These are phyloP conservation scores for Acanthopleura granulata DNA, from an alignment of 2,888 invertebrate species.

Conservation along the genomic window DNA sequence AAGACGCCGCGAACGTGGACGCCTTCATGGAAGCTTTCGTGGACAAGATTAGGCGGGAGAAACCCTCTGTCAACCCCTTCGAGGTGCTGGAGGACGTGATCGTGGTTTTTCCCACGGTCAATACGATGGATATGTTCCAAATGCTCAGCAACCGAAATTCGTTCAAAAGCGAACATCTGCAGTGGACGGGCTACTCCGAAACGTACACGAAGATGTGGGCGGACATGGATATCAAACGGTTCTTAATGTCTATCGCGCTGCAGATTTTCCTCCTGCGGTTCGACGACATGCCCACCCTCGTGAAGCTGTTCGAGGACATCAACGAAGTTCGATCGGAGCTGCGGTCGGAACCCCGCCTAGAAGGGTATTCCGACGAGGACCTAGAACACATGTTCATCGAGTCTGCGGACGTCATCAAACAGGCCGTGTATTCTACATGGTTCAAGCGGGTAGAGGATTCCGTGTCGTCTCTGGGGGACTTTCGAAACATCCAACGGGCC, in stretches of 20 bases:
- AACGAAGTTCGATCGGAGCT: neutral
- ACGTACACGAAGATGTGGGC: neutral
- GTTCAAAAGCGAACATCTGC: constrained; percentile 1
- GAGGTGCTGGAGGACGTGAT: neutral
- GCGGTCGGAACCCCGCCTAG: neutral
- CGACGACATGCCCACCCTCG: neutral
- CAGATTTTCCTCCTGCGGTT: neutral
- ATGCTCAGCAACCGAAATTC: neutral
- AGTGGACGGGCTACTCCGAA: constrained; percentile 1
- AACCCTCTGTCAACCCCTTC: neutral
- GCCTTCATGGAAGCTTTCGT: neutral
- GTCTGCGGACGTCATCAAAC: neutral
- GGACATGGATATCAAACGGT: neutral
- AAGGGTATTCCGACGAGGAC: neutral
- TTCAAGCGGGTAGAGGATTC: neutral
- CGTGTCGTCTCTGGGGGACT: neutral
- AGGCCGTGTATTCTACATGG: neutral
- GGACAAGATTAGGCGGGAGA: neutral
- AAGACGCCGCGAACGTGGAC: neutral
- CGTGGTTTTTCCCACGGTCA: neutral
- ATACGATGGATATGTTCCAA: neutral
- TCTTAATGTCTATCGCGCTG: neutral
- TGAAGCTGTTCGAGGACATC: constrained; percentile 1
- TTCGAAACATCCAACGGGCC: neutral
- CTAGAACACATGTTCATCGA: neutral